Evolutionary conservation across 1,140 invertebrate genomes (phyloP).

Genomic region (Bombus superbus): DNA sequence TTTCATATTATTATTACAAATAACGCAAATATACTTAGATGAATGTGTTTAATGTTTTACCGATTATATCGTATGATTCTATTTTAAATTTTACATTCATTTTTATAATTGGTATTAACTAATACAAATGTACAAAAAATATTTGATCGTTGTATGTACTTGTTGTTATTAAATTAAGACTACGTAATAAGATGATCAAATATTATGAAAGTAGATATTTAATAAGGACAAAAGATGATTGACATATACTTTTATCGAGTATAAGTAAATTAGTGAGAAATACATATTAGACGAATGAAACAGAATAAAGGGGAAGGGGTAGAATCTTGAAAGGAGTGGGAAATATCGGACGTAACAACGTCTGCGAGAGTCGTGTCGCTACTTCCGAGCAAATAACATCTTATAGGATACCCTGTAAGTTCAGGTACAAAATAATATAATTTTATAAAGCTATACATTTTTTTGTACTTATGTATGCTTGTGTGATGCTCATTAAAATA

Average conservation of each 20-base stretch:
- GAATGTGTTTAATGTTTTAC: not conserved
- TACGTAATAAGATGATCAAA: not conserved
- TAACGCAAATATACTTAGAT: not conserved
- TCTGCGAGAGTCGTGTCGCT: slow-evolving; percentile 76
- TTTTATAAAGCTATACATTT: slow-evolving; percentile 22
- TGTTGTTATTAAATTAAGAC: not conserved
- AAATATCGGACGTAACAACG: slow-evolving; percentile 70
- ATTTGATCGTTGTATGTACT: not conserved
- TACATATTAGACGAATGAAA: slow-evolving; percentile 15
- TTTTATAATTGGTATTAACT: not conserved
- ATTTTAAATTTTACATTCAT: not conserved
- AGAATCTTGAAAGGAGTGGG: slow-evolving; percentile 53
- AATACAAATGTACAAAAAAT: not conserved
- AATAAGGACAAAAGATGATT: not conserved
- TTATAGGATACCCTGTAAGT: slow-evolving; percentile 73
- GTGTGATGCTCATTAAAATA: not conserved
- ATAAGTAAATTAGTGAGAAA: slow-evolving; percentile 37
- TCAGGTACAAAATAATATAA: slow-evolving; percentile 72
- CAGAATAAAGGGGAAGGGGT: slow-evolving; percentile 53
- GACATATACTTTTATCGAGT: not conserved
- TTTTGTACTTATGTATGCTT: not conserved
- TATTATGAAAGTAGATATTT: not conserved
- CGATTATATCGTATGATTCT: too few species aligned
- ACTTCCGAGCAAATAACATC: slow-evolving; percentile 78
- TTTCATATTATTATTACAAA: not conserved